Evolutionary conservation across 1,140 invertebrate species (phyloP), one percentile per base, ranked within the genome.

Genomic region (Lordiphosa mommai): DNA sequence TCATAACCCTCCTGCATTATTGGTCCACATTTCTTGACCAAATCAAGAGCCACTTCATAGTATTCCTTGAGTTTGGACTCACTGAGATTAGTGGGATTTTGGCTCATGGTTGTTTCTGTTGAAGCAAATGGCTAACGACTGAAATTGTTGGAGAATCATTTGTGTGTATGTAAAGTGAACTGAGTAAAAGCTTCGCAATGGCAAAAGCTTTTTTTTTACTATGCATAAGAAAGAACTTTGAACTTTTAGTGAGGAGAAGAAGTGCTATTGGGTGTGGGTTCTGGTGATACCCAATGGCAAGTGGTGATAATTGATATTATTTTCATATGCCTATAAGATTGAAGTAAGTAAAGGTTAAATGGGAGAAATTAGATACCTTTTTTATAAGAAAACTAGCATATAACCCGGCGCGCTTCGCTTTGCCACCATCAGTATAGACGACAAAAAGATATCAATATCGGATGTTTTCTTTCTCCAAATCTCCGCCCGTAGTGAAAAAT

Each of bases 1-100:
- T 72, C 61, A 91, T 92, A 46, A 90, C 92, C 76, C 90, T 91
- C 73, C 88, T 88, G 72, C 34, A 89, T 56, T 13, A 87, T n/a
- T 10, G 77, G 77, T 4, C 88, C 88, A 34, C 86, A 88, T 61
- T 89, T 76, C 30, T 85, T 66, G 10, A 87, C 86, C 51, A 88
- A 56, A 10, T 80, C 52, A 38, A 88, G 29, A 9, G 86, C 82
- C 16, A 82, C 73, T 32, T 88, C 76, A 56, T 88, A 85, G 32
- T 88, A 88, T 20, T 72, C 69, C 69, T 79, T 66, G 14, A 87
- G 51, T 46, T 87, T 61, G 4, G 64, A 48, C 40, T 74, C 71
- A 48, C 68, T 70, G 1, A 23, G 5, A 8, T 1, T 13, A 27
- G 4, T 3, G n/a, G 51, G 40, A 59, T 6, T 34, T 58, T 44